A percentile compares a stretch with the other conserved stretches of the same genome.
These are phyloP conservation scores for Diachasmimorpha longicaudata DNA, from an alignment of 1,140 invertebrate species.

Conservation along the genomic window DNA sequence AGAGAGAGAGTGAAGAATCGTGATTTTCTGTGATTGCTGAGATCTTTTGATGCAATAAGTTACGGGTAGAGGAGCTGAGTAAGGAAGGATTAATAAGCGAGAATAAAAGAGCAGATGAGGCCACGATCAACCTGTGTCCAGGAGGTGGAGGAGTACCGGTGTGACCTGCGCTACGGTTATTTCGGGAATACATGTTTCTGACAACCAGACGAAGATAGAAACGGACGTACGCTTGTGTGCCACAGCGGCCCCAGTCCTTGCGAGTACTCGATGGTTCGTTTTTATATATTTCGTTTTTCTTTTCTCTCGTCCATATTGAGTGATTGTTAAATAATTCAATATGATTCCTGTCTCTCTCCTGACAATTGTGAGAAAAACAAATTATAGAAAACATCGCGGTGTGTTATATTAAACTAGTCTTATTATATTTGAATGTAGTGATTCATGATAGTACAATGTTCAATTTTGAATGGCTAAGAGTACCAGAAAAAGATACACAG, in stretches of 20 bases:
- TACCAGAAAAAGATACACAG: too few relatives aligned
- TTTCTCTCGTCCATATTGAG: neutral
- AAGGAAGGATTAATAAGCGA: constrained; percentile 19
- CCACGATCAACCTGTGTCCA: constrained; percentile 51
- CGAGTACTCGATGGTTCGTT: constrained; percentile 61
- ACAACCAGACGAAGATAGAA: constrained; percentile 50
- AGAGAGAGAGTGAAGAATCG: neutral
- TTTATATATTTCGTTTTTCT: constrained; percentile 32
- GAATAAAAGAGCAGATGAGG: constrained; percentile 53
- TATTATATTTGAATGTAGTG: too few relatives aligned
- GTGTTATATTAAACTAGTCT: too few relatives aligned
- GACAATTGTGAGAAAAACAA: too few relatives aligned
- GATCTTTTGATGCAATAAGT: neutral
- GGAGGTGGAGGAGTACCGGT: constrained; percentile 53
- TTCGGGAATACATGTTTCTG: constrained; percentile 49
- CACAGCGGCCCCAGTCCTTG: constrained; percentile 58
- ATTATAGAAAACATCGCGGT: too few relatives aligned
- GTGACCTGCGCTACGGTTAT: constrained; percentile 41
- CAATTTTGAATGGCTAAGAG: too few relatives aligned
- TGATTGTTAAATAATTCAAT: neutral
- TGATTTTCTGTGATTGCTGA: neutral
- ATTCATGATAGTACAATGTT: too few relatives aligned
- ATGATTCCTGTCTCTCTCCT: too few relatives aligned
- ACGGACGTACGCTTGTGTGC: constrained; percentile 56
- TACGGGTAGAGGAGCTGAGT: neutral